A percentile compares a stretch with the other conserved stretches of the same genome.
These are phyloP conservation scores for Drosophila borealis DNA, from an alignment of 2,888 invertebrate genomes.

Conservation along the genomic window DNA sequence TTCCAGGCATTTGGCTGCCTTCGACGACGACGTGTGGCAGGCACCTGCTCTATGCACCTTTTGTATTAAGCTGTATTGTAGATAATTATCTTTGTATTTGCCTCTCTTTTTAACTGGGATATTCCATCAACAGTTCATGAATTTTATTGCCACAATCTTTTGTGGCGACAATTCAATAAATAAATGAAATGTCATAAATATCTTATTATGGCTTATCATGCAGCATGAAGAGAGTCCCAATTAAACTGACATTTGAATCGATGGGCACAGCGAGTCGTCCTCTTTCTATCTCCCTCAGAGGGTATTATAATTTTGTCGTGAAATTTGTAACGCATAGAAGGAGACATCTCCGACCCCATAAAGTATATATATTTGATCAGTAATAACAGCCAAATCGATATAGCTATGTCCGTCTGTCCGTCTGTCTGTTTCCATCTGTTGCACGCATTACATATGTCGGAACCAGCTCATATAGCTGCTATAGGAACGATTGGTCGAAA, in stretches of 20 bases:
- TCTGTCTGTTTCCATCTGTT: no score
- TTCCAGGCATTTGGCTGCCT: constrained; percentile 58
- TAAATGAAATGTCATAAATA: constrained; percentile 55
- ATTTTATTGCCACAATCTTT: constrained; percentile 49
- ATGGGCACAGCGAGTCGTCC: not conserved
- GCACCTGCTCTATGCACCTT: constrained; percentile 20
- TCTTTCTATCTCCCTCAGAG: no score
- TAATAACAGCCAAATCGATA: no score
- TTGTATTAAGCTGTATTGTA: not conserved
- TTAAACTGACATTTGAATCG: constrained; percentile 12
- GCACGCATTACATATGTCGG: no score
- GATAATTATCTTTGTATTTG: constrained; percentile 41
- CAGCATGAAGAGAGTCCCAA: constrained; percentile 3
- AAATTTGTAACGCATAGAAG: no score
- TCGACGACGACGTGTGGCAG: constrained; percentile 36
- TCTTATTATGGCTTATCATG: constrained; percentile 33
- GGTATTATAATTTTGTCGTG: no score
- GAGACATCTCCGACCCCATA: no score
- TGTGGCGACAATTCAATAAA: constrained; percentile 47
- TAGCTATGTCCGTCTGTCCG: no score
- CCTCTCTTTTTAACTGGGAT: constrained; percentile 18
- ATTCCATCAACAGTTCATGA: constrained; percentile 52
- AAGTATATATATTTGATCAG: no score
- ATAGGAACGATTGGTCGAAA: no score
- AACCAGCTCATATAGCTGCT: no score